Conservation (phyloP, 2,797 vertebrate genomes). For the Hypotaenidia philippensis region DNA sequence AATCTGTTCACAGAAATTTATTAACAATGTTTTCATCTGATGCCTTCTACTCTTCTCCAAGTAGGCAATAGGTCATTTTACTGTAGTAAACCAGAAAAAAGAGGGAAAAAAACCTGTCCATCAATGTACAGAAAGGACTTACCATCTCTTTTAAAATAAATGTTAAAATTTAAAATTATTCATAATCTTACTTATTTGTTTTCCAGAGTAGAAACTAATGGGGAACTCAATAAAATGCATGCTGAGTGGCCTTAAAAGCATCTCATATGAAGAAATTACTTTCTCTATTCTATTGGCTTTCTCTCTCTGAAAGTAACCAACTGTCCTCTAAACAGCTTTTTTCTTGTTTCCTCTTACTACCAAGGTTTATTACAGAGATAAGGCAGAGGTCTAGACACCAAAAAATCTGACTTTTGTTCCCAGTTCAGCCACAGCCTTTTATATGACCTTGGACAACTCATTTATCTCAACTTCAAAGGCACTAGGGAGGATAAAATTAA, state of each 20-base stretch:
- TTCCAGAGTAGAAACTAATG: neutral
- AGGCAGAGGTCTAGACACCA: constrained; percentile 27
- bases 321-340: neutral
- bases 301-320: neutral
- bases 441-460: constrained; percentile 5
- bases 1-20: neutral
- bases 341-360: neutral
- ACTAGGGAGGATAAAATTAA: constrained; percentile 23
- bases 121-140: neutral
- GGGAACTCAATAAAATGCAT: neutral
- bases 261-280: neutral
- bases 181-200: neutral
- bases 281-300: neutral
- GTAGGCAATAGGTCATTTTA: neutral
- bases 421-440: constrained; percentile 6
- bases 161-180: neutral
- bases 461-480: constrained; percentile 62
- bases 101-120: neutral
- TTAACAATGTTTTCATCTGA: neutral
- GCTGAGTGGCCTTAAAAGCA: neutral
- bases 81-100: neutral
- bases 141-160: neutral
- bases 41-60: neutral
- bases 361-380: constrained; percentile 30
- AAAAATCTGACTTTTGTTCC: constrained; percentile 33